Percentiles rank a stretch among this genome's conserved stretches.
Evolutionary conservation across 2,888 invertebrate species (phyloP).

Genomic region (Romanomermis culicivorax): DNA sequence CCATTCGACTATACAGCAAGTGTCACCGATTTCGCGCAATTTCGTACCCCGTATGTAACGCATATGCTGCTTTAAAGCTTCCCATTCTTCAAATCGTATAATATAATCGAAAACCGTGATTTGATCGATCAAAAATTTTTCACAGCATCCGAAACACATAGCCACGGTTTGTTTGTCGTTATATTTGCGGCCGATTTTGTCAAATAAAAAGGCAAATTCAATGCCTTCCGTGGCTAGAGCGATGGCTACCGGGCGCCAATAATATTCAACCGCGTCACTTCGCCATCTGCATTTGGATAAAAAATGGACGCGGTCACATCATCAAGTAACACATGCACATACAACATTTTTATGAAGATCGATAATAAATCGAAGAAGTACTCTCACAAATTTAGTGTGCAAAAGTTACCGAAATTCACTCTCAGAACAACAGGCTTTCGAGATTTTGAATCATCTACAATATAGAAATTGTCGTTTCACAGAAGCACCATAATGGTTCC

Average conservation of each 20-base stretch:
- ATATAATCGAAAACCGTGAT: slow-evolving; percentile 11
- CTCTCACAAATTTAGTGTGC: no score
- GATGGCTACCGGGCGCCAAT: slow-evolving; percentile 11
- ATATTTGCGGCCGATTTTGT: slow-evolving; percentile 10
- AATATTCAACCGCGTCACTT: slow-evolving; percentile 4
- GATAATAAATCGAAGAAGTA: no score
- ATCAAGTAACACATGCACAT: no score
- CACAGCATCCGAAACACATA: slow-evolving; percentile 8
- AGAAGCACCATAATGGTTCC: no score
- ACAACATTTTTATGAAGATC: no score
- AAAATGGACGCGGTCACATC: no score
- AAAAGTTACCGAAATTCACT: no score
- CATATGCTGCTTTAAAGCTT: slow-evolving; percentile 10
- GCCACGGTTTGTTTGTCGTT: slow-evolving; percentile 10
- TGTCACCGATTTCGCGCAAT: neutral
- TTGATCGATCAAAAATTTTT: slow-evolving; percentile 2
- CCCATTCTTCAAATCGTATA: slow-evolving; percentile 9
- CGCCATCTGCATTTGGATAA: no score
- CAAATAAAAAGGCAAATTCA: slow-evolving; percentile 10
- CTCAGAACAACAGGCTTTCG: no score
- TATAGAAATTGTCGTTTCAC: no score
- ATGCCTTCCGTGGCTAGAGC: slow-evolving; percentile 6
- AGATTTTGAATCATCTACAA: no score
- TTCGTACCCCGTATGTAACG: slow-evolving; percentile 1
- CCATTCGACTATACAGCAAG: slow-evolving; percentile 8